phyloP scores from a whole-genome alignment of 2,888 invertebrate species.

The Schrankia costaestrigalis region DNA sequence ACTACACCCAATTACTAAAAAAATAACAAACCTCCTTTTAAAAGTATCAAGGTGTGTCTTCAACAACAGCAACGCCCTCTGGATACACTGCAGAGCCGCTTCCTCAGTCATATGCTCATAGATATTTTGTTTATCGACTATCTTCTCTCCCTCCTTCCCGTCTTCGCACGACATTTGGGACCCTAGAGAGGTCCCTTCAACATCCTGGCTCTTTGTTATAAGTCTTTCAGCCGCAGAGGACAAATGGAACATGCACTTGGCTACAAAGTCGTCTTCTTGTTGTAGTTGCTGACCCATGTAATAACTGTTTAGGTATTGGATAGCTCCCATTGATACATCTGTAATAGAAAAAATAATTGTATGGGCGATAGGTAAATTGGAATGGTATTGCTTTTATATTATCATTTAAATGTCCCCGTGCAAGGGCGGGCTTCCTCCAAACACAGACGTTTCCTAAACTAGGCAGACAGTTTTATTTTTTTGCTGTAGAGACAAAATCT shows the following conservation, averaged over 20 bases:
- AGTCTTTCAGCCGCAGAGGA: conserved; percentile 90
- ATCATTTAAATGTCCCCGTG: no score
- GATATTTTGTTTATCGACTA: conserved; percentile 65
- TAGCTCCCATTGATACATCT: conserved; percentile 96
- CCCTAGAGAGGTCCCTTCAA: conserved; percentile 39
- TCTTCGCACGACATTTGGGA: conserved; percentile 32
- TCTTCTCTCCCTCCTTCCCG: conserved; percentile 54
- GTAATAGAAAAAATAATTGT: conserved; percentile 14
- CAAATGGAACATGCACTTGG: conserved; percentile 95
- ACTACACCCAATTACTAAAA: background rate
- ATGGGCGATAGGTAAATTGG: no score
- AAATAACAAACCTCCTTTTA: conserved; percentile 82
- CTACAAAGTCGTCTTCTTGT: conserved; percentile 95
- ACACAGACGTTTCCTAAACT: no score
- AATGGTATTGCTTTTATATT: no score
- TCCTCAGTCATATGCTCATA: conserved; percentile 84
- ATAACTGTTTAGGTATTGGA: conserved; percentile 95
- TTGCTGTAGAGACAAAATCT: no score
- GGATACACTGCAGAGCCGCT: conserved; percentile 92
- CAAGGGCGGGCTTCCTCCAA: no score
- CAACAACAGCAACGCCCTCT: conserved; percentile 91
- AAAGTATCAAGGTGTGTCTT: conserved; percentile 97
- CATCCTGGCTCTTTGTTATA: conserved; percentile 58
- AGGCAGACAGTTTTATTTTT: no score
- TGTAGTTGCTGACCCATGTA: conserved; percentile 96